A percentile compares a stretch with the other conserved stretches of the same genome.
phyloP scores from a whole-genome alignment of 2,888 invertebrate species.

The Hololepta plana region DNA sequence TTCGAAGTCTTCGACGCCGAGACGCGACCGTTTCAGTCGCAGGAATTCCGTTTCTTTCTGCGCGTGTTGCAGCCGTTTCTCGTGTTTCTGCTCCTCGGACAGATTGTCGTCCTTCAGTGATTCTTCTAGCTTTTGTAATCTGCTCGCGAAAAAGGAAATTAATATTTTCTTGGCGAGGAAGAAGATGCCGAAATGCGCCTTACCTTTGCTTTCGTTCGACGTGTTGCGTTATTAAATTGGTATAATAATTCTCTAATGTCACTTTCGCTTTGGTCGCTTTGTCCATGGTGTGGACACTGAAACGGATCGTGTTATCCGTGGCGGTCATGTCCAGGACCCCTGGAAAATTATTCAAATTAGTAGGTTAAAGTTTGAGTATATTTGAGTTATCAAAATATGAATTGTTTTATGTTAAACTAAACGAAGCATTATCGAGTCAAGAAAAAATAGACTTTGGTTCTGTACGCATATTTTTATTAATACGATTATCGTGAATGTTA shows the following conservation, averaged over 20 bases:
- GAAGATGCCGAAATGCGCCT: slow-evolving; percentile 9
- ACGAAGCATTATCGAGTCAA: no score
- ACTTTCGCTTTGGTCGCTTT: slow-evolving; percentile 99
- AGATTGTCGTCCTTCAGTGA: slow-evolving; percentile 90
- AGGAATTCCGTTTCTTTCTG: slow-evolving; percentile 98
- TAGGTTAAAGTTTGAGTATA: slow-evolving; percentile 3
- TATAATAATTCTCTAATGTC: slow-evolving; percentile 97
- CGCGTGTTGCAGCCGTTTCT: slow-evolving; percentile 87
- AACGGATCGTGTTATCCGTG: slow-evolving; percentile 69
- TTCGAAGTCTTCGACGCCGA: slow-evolving; percentile 97
- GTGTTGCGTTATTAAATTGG: slow-evolving; percentile 93
- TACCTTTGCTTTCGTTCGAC: slow-evolving; percentile 91
- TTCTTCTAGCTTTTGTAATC: slow-evolving; percentile 86
- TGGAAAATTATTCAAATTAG: no score
- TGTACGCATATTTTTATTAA: no score
- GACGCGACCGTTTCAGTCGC: slow-evolving; percentile 81
- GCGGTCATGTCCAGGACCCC: slow-evolving; percentile 75
- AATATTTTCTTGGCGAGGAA: slow-evolving; percentile 1
- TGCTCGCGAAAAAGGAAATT: slow-evolving; percentile 23
- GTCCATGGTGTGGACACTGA: slow-evolving; percentile 94
- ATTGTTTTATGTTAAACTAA: not conserved
- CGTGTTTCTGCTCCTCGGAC: slow-evolving; percentile 86
- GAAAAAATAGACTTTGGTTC: no score
- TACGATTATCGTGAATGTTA: no score
- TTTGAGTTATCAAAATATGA: not conserved